Evolutionary conservation across 2,113 vertebrate species (phyloP), one percentile per base, ranked within the genome.

Genomic region (Setophaga petechia): DNA sequence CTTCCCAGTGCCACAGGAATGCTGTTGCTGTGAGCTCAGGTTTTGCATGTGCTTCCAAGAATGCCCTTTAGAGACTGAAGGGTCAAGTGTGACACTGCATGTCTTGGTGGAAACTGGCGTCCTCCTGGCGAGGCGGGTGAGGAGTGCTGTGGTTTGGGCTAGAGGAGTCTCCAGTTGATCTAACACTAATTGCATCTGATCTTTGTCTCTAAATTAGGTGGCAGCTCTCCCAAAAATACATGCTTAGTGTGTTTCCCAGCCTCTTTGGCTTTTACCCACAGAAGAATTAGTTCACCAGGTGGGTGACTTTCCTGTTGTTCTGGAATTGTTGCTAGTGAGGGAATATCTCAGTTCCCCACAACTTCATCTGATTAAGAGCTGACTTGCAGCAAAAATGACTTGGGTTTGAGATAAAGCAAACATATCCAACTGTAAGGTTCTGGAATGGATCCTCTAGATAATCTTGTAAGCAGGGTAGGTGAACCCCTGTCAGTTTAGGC

Each of bases 251-350:
- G 75, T 95, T 95, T 96, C 95, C 76, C 93, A 95, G 85, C 73
- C 65, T 94, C 68, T 52, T 75, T 90, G 93, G 93, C 87, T 85
- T 73, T 86, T 83, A 86, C 79, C 23, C 79, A 84, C 12, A 11
- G 79, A 74, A 91, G 73, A 82, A 96, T 97, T 96, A 95, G 47
- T 93, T 96, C 93, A 94, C 85, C 85, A 93, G 90, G 95, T 95
- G 88, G 73, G 85, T 0, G 61, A 92, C 68, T 89, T 95, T 93
- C 94, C 93, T 95, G 88, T 93, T 94, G 85, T 88, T 96, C 92
- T 90, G 94, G 92, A 96, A 93, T 72, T 92, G 82, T 87, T 91
- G 74, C 81, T 89, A 19, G 62, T 57, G 65, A 84, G 44, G 57
- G 92, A 96, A 72, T 78, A 90, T 11, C 24, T 96, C 92, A 88